Percentiles rank a stretch among this genome's conserved stretches.
Conservation (phyloP, 2,113 vertebrate genomes). For the Phocoena sinus region DNA sequence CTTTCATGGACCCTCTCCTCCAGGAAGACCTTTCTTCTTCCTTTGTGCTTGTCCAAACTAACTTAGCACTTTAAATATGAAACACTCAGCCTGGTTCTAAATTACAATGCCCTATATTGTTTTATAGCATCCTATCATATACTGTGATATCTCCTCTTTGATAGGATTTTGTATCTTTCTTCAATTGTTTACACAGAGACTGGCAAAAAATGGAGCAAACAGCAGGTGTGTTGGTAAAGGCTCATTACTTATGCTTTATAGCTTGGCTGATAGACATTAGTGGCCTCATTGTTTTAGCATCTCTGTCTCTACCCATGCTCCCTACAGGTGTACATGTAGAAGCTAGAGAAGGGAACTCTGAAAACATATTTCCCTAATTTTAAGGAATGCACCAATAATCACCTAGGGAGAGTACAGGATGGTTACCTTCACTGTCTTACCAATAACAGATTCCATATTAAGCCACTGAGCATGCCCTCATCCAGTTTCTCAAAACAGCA, state of each 20-base stretch:
- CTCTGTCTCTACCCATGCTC: neutral
- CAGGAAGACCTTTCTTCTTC: neutral
- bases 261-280: neutral
- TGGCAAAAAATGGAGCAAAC: neutral
- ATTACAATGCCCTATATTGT: neutral
- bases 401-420: neutral
- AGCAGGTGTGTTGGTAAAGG: neutral
- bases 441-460: neutral
- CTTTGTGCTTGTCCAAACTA: neutral
- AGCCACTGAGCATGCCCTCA: neutral
- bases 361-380: neutral
- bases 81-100: neutral
- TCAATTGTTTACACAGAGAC: neutral
- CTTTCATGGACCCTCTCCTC: neutral
- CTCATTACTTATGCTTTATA: neutral
- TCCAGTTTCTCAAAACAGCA: neutral
- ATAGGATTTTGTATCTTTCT: neutral
- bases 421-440: neutral
- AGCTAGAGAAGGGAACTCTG: neutral
- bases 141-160: neutral
- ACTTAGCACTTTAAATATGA: neutral
- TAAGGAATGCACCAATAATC: neutral
- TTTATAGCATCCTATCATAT: neutral
- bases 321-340: fast-evolving
- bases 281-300: neutral